Conservation (phyloP, 37 sponge, comb jelly and placozoan genomes). For the Theonella swinhoei region DNA sequence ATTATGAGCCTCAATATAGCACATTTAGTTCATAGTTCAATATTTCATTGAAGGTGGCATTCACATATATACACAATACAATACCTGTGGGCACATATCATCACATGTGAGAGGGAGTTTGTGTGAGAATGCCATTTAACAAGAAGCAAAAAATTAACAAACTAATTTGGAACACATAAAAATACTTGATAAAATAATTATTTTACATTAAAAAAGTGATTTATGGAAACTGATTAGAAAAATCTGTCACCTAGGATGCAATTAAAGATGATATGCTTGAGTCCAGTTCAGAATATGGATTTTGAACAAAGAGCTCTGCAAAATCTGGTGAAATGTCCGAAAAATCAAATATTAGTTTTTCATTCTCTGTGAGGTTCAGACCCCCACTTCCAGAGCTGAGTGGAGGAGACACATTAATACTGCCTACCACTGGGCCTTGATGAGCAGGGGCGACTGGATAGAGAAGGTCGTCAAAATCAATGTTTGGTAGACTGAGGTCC, state of each 20-base stretch:
- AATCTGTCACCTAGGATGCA: background rate
- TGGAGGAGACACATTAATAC: slow-evolving; percentile 14
- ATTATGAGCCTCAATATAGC: too few relatives aligned
- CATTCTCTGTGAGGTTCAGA: slow-evolving; percentile 9
- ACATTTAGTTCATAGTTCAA: too few relatives aligned
- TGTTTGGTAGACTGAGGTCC: slow-evolving; percentile 24
- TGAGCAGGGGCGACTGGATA: slow-evolving; percentile 25
- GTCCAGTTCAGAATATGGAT: slow-evolving; percentile 52
- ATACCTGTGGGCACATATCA: too few relatives aligned
- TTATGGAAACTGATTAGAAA: too few relatives aligned
- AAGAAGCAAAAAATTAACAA: too few relatives aligned
- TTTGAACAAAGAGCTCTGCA: slow-evolving; percentile 64
- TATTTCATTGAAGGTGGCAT: too few relatives aligned
- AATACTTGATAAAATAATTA: too few relatives aligned
- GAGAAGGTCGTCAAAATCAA: slow-evolving; percentile 62
- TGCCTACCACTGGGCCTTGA: background rate
- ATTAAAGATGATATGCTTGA: slow-evolving; percentile 38
- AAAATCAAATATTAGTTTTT: slow-evolving; percentile 54
- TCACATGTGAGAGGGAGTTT: too few relatives aligned
- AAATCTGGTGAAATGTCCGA: slow-evolving; percentile 56
- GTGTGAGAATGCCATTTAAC: too few relatives aligned
- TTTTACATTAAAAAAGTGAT: too few relatives aligned
- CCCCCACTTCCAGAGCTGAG: slow-evolving; percentile 23
- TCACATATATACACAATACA: too few relatives aligned
- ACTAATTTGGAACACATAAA: too few relatives aligned